Conservation (phyloP, 2,797 vertebrate species). For the Eurystomus glaucurus region DNA sequence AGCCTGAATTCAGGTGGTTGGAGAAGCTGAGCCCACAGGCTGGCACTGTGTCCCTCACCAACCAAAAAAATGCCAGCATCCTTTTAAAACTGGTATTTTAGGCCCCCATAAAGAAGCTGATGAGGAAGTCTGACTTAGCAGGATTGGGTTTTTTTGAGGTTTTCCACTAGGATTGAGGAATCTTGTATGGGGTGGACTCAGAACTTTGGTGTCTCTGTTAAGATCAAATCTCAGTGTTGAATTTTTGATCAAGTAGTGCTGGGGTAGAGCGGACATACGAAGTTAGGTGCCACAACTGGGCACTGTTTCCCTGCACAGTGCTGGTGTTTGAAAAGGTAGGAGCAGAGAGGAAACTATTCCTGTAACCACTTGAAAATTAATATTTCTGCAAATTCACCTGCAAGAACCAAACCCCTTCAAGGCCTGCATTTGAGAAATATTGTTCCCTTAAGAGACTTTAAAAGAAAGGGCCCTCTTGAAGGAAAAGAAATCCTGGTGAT, state of each 20-base stretch:
- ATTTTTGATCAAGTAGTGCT: neutral
- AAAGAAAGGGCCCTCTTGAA: constrained; percentile 14
- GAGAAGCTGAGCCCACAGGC: neutral
- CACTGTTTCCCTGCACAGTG: neutral
- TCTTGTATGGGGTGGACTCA: neutral
- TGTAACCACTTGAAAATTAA: neutral
- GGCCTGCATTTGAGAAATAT: neutral
- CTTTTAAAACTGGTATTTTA: constrained; percentile 17
- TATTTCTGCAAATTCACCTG: constrained; percentile 36
- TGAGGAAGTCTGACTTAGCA: constrained; percentile 21
- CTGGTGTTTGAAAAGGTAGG: neutral
- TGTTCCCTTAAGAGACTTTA: constrained; percentile 3
- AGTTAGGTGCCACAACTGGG: neutral
- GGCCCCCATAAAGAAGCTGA: neutral
- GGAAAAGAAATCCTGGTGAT: neutral
- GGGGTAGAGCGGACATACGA: neutral
- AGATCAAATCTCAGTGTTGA: neutral
- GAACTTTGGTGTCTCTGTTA: neutral
- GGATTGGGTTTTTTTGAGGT: neutral
- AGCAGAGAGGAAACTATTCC: neutral
- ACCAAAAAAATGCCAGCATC: neutral
- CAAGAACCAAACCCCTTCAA: neutral
- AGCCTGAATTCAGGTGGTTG: neutral
- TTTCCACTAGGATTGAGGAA: neutral
- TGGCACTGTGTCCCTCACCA: neutral